phyloP scores from a whole-genome alignment of 2,113 vertebrate genomes.

The Caranx melampygus region DNA sequence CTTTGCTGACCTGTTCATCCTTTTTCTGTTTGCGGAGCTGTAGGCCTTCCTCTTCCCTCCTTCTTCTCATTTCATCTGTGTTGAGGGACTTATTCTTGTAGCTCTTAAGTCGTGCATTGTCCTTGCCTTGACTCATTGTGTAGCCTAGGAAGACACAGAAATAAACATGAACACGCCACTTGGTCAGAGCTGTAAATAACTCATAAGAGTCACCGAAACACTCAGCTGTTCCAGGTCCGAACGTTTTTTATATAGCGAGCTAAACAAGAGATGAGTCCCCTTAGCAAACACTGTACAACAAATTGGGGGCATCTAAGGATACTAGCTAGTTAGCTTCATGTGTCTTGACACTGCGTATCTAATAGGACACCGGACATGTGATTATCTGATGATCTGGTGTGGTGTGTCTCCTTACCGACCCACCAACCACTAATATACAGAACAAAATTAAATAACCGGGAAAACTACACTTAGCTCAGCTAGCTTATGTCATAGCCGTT shows the following conservation, averaged over 20 bases:
- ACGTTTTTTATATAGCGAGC: not conserved
- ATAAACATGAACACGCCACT: not conserved
- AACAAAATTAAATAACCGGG: not conserved
- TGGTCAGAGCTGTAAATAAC: too few species aligned
- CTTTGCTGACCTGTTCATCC: conserved; percentile 91
- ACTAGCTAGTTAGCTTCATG: conserved; percentile 55
- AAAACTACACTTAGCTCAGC: not conserved
- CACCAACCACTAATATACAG: not conserved
- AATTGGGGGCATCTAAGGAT: conserved; percentile 48
- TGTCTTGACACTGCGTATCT: conserved; percentile 12
- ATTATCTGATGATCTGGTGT: not conserved
- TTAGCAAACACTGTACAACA: conserved; percentile 20
- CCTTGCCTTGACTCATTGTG: conserved; percentile 96
- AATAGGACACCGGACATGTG: not conserved
- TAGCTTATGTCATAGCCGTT: conserved; percentile 53
- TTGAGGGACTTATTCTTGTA: conserved; percentile 99
- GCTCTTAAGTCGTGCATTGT: conserved; percentile 97
- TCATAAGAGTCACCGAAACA: not conserved
- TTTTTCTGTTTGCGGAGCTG: conserved; percentile 98
- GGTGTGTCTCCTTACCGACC: not conserved
- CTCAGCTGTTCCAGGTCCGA: not conserved
- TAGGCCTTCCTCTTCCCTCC: conserved; percentile 96
- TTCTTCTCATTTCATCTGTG: conserved; percentile 96
- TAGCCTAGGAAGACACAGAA: conserved; percentile 76
- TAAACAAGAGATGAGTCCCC: not conserved